A percentile compares a stretch with the other conserved stretches of the same genome.
phyloP scores from a whole-genome alignment of 2,113 vertebrate genomes.

The Sterrhoptilus dennistouni region DNA sequence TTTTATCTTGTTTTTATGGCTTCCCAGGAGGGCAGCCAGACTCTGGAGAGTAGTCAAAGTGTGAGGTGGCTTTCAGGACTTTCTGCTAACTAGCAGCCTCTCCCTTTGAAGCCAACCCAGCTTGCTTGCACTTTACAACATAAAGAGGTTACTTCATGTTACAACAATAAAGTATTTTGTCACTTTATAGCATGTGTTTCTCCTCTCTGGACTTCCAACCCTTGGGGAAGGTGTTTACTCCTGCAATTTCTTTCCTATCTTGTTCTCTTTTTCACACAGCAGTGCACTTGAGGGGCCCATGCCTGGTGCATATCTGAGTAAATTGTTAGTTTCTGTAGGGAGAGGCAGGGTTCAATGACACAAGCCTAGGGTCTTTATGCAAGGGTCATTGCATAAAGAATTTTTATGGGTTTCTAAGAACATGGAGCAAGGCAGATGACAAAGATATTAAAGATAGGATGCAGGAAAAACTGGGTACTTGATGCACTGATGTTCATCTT shows the following conservation, averaged over 20 bases:
- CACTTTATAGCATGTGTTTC: neutral
- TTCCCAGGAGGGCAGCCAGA: neutral
- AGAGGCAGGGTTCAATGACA: neutral
- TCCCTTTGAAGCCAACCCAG: neutral
- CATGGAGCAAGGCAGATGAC: neutral
- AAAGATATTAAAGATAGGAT: neutral
- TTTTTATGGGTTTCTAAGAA: neutral
- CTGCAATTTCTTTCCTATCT: neutral
- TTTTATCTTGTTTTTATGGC: neutral
- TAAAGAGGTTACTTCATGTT: neutral
- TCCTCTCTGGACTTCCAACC: neutral
- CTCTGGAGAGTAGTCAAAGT: neutral
- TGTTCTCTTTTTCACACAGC: neutral
- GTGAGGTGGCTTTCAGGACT: neutral
- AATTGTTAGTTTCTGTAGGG: neutral
- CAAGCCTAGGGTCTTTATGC: too few relatives aligned
- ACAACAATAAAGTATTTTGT: neutral
- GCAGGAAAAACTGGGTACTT: neutral
- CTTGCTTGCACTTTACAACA: neutral
- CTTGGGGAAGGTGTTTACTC: neutral
- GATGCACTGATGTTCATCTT: neutral
- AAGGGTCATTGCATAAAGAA: neutral
- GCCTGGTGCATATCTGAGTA: neutral
- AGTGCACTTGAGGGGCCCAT: rapidly evolving
- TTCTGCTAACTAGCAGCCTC: neutral